Evolutionary conservation across 1,140 invertebrate genomes (phyloP).

Genomic region (Hydropsyche tenuis): DNA sequence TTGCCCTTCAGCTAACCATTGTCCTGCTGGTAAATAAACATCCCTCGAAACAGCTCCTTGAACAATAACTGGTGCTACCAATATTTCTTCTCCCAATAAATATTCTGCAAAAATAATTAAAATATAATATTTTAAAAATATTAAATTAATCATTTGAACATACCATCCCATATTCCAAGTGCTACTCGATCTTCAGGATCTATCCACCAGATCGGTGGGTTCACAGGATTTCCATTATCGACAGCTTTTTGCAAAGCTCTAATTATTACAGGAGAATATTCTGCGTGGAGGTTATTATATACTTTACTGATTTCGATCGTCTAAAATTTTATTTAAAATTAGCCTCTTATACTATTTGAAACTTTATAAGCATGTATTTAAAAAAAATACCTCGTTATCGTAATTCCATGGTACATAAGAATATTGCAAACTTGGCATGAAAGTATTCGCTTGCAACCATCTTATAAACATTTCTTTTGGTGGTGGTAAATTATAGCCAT

Average conservation of each 20-base stretch:
- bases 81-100: conserved; percentile 72
- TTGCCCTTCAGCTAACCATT: conserved; percentile 62
- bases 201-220: conserved; percentile 81
- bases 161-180: conserved; percentile 47
- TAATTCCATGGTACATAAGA: conserved; percentile 79
- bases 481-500: conserved; percentile 65
- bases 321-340: conserved; percentile 25
- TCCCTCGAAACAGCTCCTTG: conserved; percentile 65
- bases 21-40: conserved; percentile 71
- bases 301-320: conserved; percentile 53
- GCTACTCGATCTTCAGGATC: conserved; percentile 63
- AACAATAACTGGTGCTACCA: conserved; percentile 75
- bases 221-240: conserved; percentile 66
- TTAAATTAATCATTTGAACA: neutral
- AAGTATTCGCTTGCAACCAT: conserved; percentile 77
- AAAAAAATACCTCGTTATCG: conserved; percentile 60
- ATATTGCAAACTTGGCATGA: conserved; percentile 80
- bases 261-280: conserved; percentile 63
- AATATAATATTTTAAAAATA: neutral
- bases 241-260: conserved; percentile 62
- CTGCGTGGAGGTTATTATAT: conserved; percentile 65
- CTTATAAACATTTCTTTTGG: conserved; percentile 75
- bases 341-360: neutral
- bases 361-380: neutral
- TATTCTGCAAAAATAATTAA: conserved; percentile 65